Evolutionary conservation across 2,797 vertebrate genomes (phyloP).

Genomic region (Epinephelus coioides): DNA sequence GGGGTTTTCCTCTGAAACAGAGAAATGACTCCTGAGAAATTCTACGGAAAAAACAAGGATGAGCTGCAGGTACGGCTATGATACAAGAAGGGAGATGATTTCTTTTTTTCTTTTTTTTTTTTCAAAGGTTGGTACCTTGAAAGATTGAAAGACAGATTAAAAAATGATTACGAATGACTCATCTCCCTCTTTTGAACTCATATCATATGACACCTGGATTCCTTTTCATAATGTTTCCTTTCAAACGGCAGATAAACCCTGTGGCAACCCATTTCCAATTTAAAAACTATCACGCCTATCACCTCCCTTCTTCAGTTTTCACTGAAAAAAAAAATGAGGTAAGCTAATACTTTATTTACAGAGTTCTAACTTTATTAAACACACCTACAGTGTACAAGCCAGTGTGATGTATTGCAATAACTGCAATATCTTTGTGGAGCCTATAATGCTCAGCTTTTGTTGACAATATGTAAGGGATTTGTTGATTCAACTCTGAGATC

Average conservation of each 20-base stretch:
- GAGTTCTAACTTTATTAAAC: not conserved
- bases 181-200: slow-evolving; percentile 1
- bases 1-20: slow-evolving; percentile 50
- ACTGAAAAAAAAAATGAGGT: not conserved
- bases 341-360: not conserved
- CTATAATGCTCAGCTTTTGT: not conserved
- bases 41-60: slow-evolving; percentile 38
- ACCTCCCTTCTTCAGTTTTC: not conserved
- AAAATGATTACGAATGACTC: not conserved
- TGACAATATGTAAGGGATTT: slow-evolving; percentile 4
- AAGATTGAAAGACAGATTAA: slow-evolving; percentile 18
- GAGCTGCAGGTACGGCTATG: slow-evolving; percentile 15
- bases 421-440: not conserved
- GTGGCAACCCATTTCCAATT: not conserved
- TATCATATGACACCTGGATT: not conserved
- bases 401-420: not conserved
- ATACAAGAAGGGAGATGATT: not conserved
- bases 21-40: slow-evolving; percentile 44
- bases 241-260: not conserved
- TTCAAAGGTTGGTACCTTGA: slow-evolving; percentile 1
- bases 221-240: not conserved
- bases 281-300: no score
- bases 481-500: not conserved
- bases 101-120: not conserved
- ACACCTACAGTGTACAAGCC: not conserved